Evolutionary conservation across 2,888 invertebrate genomes (phyloP).

Genomic region (Petrolisthes cinctipes): DNA sequence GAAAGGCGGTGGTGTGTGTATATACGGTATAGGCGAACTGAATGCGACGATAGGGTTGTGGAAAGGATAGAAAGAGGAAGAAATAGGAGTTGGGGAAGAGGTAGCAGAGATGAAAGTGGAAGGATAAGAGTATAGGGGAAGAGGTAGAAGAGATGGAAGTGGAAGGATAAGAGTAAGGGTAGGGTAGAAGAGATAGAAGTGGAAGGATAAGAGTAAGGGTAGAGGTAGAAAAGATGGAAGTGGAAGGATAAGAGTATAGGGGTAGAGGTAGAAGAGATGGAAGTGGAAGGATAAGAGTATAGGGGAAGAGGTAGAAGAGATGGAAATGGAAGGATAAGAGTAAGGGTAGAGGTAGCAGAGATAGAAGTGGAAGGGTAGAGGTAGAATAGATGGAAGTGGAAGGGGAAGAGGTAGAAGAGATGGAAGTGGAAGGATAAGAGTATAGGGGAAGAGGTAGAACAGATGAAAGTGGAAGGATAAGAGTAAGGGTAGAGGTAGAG

Average conservation of each 20-base stretch:
- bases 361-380: background rate
- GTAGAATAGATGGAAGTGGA: background rate
- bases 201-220: background rate
- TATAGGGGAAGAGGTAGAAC: background rate
- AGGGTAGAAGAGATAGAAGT: too few species aligned
- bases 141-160: too few species aligned
- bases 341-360: background rate
- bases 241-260: too few species aligned
- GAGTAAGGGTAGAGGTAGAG: background rate
- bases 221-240: background rate
- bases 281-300: background rate
- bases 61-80: constrained; percentile 9
- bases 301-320: background rate
- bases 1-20: background rate
- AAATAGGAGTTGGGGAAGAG: background rate
- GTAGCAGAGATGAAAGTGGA: background rate
- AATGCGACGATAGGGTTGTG: background rate
- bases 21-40: background rate
- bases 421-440: background rate
- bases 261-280: background rate
- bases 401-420: background rate
- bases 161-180: too few species aligned
- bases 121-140: background rate
- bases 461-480: background rate
- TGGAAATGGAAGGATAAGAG: background rate